These are phyloP conservation scores for Agrilus biguttatus DNA, from an alignment of 2,888 invertebrate genomes.

Conservation along the genomic window DNA sequence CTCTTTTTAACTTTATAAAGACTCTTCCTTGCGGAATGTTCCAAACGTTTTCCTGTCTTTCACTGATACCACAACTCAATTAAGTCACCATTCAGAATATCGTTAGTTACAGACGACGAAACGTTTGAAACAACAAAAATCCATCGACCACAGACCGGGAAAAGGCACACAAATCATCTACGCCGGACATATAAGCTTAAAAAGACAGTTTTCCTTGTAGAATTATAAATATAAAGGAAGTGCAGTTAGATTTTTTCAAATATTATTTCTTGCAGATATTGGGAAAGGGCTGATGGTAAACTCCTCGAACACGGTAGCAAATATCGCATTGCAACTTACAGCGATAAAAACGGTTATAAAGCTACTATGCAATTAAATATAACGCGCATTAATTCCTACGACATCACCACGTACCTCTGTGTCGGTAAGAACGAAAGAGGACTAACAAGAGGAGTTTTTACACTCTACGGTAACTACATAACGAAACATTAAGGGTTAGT, in stretches of 20 bases:
- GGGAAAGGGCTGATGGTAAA: constrained; percentile 67
- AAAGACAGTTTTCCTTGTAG: background rate
- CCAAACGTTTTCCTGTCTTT: no score
- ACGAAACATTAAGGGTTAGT: no score
- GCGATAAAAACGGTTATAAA: constrained; percentile 42
- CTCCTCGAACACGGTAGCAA: constrained; percentile 54
- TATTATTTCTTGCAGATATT: constrained; percentile 50
- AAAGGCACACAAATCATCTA: no score
- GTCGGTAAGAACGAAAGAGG: constrained; percentile 73
- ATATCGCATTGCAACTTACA: constrained; percentile 42
- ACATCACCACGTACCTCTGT: constrained; percentile 68
- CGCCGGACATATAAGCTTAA: no score
- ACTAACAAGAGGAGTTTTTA: constrained; percentile 59
- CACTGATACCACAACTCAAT: no score
- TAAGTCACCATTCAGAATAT: no score
- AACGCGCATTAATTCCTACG: constrained; percentile 47
- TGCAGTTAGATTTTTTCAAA: background rate
- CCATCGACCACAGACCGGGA: no score
- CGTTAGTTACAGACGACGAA: no score
- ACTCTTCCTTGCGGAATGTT: no score
- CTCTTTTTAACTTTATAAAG: no score
- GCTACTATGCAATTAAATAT: constrained; percentile 69
- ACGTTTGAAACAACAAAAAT: no score
- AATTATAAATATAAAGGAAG: background rate
- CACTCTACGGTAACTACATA: constrained; percentile 42